Evolutionary conservation across 1,140 invertebrate genomes (phyloP).

Genomic region (Battus philenor): DNA sequence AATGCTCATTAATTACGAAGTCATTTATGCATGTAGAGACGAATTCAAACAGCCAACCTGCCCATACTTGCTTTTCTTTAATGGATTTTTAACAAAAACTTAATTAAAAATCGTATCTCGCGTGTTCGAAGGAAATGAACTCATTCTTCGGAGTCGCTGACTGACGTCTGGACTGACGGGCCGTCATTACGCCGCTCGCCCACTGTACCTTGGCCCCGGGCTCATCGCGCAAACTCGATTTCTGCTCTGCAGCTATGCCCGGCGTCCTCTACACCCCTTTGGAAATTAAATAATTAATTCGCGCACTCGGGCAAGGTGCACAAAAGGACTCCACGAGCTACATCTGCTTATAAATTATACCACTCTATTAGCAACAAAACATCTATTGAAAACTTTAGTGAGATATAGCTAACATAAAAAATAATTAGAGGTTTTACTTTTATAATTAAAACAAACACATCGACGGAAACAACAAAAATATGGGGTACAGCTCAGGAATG

Average conservation of each 20-base stretch:
- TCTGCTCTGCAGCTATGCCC: neutral
- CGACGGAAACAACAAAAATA: too few relatives aligned
- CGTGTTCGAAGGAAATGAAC: constrained; percentile 72
- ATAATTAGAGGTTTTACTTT: too few relatives aligned
- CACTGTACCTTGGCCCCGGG: constrained; percentile 34
- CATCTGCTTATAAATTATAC: too few relatives aligned
- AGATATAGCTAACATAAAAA: too few relatives aligned
- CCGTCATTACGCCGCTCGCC: constrained; percentile 51
- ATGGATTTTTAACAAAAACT: constrained; percentile 74
- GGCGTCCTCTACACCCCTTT: neutral
- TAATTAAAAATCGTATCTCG: constrained; percentile 74
- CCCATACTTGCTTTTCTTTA: constrained; percentile 47
- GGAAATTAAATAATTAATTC: constrained; percentile 11
- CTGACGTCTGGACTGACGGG: constrained; percentile 63
- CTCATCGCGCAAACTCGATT: constrained; percentile 22
- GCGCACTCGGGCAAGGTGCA: constrained; percentile 1
- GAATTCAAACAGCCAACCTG: constrained; percentile 33
- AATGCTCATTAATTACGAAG: constrained; percentile 60
- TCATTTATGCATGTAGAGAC: constrained; percentile 59
- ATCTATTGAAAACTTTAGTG: too few relatives aligned
- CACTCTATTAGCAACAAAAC: too few relatives aligned
- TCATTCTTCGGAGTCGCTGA: constrained; percentile 63
- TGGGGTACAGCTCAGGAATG: too few relatives aligned
- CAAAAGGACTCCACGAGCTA: neutral
- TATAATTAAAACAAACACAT: too few relatives aligned